These are phyloP conservation scores for Colletes collaris DNA, from an alignment of 2,888 invertebrate species.

Conservation along the genomic window DNA sequence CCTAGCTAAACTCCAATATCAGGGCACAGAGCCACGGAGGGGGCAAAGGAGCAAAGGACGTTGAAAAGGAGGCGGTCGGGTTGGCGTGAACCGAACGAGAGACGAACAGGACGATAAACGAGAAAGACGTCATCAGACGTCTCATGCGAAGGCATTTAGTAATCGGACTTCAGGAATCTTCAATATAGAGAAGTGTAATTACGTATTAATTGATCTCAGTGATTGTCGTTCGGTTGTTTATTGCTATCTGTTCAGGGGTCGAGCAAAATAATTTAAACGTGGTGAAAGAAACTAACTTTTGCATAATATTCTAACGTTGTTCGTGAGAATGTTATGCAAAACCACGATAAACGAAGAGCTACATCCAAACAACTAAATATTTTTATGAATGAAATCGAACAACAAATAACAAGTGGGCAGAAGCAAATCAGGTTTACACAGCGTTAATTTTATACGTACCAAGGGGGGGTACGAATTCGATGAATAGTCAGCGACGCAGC, in stretches of 20 bases:
- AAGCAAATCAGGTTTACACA: background rate
- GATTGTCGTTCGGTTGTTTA: conserved; percentile 8
- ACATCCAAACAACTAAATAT: too few species aligned
- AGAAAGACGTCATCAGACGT: conserved; percentile 16
- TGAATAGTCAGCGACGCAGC: conserved; percentile 5
- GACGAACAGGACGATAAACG: conserved; percentile 5
- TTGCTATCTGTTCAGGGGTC: background rate
- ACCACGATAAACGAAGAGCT: too few species aligned
- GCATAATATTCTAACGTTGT: too few species aligned
- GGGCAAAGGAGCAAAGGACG: conserved; percentile 22
- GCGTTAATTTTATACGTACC: background rate
- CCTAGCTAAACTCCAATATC: conserved; percentile 59
- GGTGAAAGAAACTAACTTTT: too few species aligned
- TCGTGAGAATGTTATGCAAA: too few species aligned
- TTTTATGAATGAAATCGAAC: conserved; percentile 6
- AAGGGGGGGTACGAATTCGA: conserved; percentile 1
- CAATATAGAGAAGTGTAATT: conserved; percentile 71
- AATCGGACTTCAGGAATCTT: conserved; percentile 73
- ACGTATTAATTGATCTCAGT: conserved; percentile 35
- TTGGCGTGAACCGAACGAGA: background rate
- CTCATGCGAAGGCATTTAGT: conserved; percentile 68
- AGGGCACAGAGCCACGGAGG: conserved; percentile 28
- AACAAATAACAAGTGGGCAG: background rate
- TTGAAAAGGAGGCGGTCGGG: conserved; percentile 37
- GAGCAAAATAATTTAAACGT: too few species aligned